phyloP scores from a whole-genome alignment of 2,113 vertebrate genomes.

The Cairina moschata region DNA sequence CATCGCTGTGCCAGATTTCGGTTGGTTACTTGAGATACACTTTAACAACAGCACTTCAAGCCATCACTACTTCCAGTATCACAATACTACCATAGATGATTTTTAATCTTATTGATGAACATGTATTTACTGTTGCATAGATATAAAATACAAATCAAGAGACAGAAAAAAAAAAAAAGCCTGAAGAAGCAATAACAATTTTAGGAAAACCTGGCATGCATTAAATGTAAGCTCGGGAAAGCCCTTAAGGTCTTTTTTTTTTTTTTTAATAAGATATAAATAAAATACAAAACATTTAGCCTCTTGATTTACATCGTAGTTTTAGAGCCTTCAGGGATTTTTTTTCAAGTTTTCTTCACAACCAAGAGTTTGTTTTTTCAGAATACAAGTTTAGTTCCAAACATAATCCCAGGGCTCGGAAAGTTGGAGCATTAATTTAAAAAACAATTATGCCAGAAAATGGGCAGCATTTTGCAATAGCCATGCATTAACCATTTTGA shows the following conservation, averaged over 20 bases:
- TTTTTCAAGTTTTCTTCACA: slow-evolving; percentile 47
- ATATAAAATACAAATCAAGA: background rate
- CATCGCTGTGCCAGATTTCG: background rate
- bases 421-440: slow-evolving; percentile 32
- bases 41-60: background rate
- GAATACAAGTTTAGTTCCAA: slow-evolving; percentile 21
- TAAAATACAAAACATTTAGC: slow-evolving; percentile 50
- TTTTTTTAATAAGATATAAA: slow-evolving; percentile 55
- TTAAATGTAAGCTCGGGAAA: slow-evolving; percentile 42
- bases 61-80: background rate
- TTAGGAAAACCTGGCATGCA: background rate
- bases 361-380: slow-evolving; percentile 30
- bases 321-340: slow-evolving; percentile 27
- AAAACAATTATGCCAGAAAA: slow-evolving; percentile 32
- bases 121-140: background rate
- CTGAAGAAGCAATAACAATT: background rate
- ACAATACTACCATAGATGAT: background rate
- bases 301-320: background rate
- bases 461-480: slow-evolving; percentile 21
- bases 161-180: background rate
- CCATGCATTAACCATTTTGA: slow-evolving; percentile 16
- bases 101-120: background rate
- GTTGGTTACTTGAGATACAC: background rate
- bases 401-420: slow-evolving; percentile 23
- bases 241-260: background rate